These are phyloP conservation scores for Dione juno DNA, from an alignment of 2,888 invertebrate species.

Conservation along the genomic window DNA sequence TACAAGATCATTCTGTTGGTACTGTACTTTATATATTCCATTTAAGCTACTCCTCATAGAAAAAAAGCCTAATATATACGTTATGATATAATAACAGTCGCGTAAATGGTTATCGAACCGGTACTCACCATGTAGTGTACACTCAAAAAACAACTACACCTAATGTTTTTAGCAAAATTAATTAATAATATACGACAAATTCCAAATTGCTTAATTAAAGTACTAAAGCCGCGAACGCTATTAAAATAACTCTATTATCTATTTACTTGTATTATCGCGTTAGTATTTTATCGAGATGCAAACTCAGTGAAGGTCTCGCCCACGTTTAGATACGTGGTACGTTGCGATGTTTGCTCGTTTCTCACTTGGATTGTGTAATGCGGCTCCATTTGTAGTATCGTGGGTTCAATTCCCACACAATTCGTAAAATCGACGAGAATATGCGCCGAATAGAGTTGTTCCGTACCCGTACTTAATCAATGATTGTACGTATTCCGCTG, in stretches of 20 bases:
- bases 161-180: neutral
- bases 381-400: neutral
- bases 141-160: too few relatives aligned
- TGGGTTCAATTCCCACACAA: neutral
- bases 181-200: neutral
- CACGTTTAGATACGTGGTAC: conserved; percentile 4
- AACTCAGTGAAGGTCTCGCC: conserved; percentile 42
- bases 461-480: too few relatives aligned
- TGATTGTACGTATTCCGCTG: too few relatives aligned
- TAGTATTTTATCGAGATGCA: conserved; percentile 42
- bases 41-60: too few relatives aligned
- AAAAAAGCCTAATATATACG: too few relatives aligned
- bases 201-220: conserved; percentile 12
- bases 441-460: too few relatives aligned
- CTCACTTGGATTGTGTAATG: neutral
- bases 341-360: neutral
- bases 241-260: conserved; percentile 43
- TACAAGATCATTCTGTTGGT: too few relatives aligned
- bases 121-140: too few relatives aligned
- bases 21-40: too few relatives aligned
- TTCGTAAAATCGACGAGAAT: neutral
- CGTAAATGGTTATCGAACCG: too few relatives aligned
- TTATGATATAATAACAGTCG: too few relatives aligned
- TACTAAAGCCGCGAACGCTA: conserved; percentile 23
- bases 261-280: conserved; percentile 40